Evolutionary conservation across 1,140 invertebrate genomes (phyloP), one percentile per base, ranked within the genome.

Genomic region (Neodiprion pinetum): DNA sequence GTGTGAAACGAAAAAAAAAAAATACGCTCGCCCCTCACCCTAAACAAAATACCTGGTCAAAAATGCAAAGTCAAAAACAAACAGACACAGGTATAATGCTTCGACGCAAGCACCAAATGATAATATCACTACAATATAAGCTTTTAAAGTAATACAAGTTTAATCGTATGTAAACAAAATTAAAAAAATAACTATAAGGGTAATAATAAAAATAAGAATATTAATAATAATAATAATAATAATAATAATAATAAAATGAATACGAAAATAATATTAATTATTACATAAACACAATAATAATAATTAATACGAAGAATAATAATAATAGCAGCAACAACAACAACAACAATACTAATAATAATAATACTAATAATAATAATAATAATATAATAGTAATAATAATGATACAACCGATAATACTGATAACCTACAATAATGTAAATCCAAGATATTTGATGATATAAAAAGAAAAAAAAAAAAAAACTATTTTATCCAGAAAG

Each of bases 41-140:
- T 1, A 40, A 40, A 40, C 0, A 3, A 40, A 40, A 47, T 10
- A 23, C 21, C 5, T 23, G 23, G 12, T 69, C 67, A 17, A 23
- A 69, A 47, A 69, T 11, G 21, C 10, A 69, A 47, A 47, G 9
- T 5, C 11, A 47, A 69, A 23, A 21, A 69, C 67, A 23, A 7
- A 47, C 23, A 47, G 11, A 47, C 40, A 69, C 67, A 21, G 74
- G 76, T 40, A 5, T 78, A 78, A 77, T 80, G 82, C 82, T 86
- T 86, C 80, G 81, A 72, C 75, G 83, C 81, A 82, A 86, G 83
- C 82, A 85, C 80, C 79, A 84, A 86, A 82, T 80, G 82, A 87
- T 85, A 85, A 88, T 88, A 88, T 87, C 86, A 88, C 79, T 87
- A 88, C 71, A 78, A 82, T 84, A 80, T 88, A 87, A 87, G 86